These are phyloP conservation scores for Sciurus vulgaris DNA, from an alignment of 2,797 vertebrate species.

Conservation along the genomic window DNA sequence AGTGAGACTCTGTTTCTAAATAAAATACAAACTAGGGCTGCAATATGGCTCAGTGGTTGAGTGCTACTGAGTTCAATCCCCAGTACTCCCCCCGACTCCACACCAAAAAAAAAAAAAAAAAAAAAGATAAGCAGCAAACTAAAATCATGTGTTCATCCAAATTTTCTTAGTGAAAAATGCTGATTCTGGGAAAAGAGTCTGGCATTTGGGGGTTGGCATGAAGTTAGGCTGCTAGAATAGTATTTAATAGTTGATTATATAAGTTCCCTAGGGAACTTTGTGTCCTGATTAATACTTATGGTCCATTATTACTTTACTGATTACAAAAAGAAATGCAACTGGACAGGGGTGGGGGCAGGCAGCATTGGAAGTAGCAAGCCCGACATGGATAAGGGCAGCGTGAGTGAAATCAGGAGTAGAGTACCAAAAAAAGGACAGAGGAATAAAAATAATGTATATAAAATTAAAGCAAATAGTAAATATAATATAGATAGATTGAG, in stretches of 20 bases:
- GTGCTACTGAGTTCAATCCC: too few species aligned
- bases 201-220: background rate
- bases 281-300: background rate
- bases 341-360: background rate
- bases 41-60: too few species aligned
- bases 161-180: slow-evolving; percentile 5
- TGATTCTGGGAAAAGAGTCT: background rate
- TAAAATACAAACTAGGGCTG: too few species aligned
- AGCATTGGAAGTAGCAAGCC: background rate
- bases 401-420: background rate
- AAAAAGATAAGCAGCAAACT: background rate
- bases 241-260: background rate
- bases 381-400: background rate
- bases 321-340: background rate
- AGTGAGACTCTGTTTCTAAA: too few species aligned
- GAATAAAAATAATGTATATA: background rate
- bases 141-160: slow-evolving; percentile 9
- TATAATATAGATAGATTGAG: background rate
- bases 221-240: background rate
- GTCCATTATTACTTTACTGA: background rate
- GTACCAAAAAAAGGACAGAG: background rate
- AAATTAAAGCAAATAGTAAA: background rate
- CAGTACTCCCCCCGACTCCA: too few species aligned
- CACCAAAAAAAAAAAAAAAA: background rate
- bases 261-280: background rate